Base-by-base conservation (phyloP, 2,797 vertebrate genomes). In the Echeneis naucrates region DNA sequence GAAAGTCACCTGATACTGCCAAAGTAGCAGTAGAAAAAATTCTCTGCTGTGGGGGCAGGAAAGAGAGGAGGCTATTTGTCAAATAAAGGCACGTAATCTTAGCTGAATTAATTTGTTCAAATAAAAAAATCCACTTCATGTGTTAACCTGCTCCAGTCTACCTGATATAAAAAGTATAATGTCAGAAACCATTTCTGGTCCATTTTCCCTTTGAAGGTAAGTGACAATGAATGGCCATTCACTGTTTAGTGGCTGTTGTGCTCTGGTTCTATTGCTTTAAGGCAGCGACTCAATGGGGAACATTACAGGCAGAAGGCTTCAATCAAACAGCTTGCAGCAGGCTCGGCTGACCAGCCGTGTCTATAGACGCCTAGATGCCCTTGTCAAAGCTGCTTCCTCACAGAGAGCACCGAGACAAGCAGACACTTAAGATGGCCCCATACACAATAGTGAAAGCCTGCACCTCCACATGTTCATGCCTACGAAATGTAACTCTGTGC, bases 381-480 rank as follows among this genome's bases (percentile, higher is more conserved):
- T 89, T 86, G 87, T 92, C 89, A 92, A 80, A 85, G 85, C 77
- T 53, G 81, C 85, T 88, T 89, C 81, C 86, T 81, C 81, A 38
- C 87, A 55, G 65, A 72, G 64, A 81, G 80, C 78, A 72, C 80
- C 56, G 72, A 81, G 81, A 88, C 77, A 73, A 89, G 83, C 80
- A 77, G 79, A 83, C 88, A 85, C 77, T 87, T 84, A 82, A 86
- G 87, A 81, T 75, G 72, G 86, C 62, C 55, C 63, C 63, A 16
- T 72, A 77, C 78, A 75, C 72, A 73, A 72, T 63, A 40, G 84
- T 68, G 75, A 84, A 87, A 82, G 77, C 73, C 32, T 75, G 78
- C 87, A 90, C 78, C 77, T 86, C 87, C 89, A 87, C 89, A 89
- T 89, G 87, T 82, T 90, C 83, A 78, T 76, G 89, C 85, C 91